Evolutionary conservation across 2,888 invertebrate species (phyloP).

Genomic region (Tachina fera): DNA sequence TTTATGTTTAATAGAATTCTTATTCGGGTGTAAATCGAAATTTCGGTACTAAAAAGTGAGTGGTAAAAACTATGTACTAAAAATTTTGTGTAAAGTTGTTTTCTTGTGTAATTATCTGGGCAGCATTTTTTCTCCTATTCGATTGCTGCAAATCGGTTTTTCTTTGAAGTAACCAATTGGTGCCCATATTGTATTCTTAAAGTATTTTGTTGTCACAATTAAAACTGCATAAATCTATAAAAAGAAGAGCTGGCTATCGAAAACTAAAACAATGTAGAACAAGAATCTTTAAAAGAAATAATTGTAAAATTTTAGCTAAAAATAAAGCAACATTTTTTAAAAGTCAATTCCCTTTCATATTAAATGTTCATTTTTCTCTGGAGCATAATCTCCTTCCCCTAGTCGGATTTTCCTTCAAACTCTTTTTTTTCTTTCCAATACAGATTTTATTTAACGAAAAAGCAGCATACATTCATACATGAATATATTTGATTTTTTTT

Average conservation of each 20-base stretch:
- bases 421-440: background rate
- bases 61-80: background rate
- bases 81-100: background rate
- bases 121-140: background rate
- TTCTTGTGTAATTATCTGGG: background rate
- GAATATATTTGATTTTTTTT: background rate
- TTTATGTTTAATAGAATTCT: too few species aligned
- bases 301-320: background rate
- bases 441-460: background rate
- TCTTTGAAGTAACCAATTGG: background rate
- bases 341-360: background rate
- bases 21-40: too few species aligned
- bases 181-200: background rate
- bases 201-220: conserved; percentile 31
- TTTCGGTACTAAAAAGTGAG: too few species aligned
- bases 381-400: too few species aligned
- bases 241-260: background rate
- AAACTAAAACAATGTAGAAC: background rate
- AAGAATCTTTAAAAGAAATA: background rate
- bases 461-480: background rate
- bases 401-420: background rate
- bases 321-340: background rate
- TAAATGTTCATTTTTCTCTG: too few species aligned
- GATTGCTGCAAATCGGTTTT: too few species aligned
- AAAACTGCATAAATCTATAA: background rate